Percentiles rank a stretch among this genome's conserved stretches.
phyloP scores from a whole-genome alignment of 2,113 vertebrate species.

The Eleginops maclovinus region DNA sequence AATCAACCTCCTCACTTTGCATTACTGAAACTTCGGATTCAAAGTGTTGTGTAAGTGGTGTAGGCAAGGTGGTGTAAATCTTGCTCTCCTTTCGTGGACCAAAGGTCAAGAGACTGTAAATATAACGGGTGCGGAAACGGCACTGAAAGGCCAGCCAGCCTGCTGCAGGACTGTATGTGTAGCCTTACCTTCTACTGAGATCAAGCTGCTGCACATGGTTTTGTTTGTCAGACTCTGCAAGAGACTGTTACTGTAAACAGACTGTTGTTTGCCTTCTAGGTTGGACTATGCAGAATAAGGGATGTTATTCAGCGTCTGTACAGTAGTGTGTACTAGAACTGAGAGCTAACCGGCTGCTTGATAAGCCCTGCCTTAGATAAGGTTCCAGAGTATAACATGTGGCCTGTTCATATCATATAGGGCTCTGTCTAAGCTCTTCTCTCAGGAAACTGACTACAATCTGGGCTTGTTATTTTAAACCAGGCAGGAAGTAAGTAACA shows the following conservation, averaged over 20 bases:
- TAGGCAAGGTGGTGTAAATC: conserved; percentile 31
- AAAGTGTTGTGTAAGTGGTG: conserved; percentile 30
- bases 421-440: conserved; percentile 61
- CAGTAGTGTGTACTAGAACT: conserved; percentile 27
- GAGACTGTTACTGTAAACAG: conserved; percentile 69
- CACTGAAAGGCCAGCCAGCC: conserved; percentile 43
- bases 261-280: conserved; percentile 74
- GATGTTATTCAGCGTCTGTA: conserved; percentile 18
- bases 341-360: conserved; percentile 48
- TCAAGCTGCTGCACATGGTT: conserved; percentile 53
- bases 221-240: conserved; percentile 27
- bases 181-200: conserved; percentile 53
- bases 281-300: conserved; percentile 72
- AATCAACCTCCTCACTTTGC: conserved; percentile 14
- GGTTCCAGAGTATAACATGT: conserved; percentile 16
- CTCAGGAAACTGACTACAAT: conserved; percentile 79
- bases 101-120: conserved; percentile 64
- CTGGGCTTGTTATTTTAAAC: conserved; percentile 50
- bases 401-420: conserved; percentile 42
- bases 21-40: conserved; percentile 40
- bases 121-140: conserved; percentile 57
- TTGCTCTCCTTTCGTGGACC: conserved; percentile 29
- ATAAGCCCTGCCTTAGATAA: conserved; percentile 64
- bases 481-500: conserved; percentile 7
- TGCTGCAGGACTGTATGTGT: conserved; percentile 45